These are phyloP conservation scores for Apamea sordens DNA, from an alignment of 2,888 invertebrate genomes.

Conservation along the genomic window DNA sequence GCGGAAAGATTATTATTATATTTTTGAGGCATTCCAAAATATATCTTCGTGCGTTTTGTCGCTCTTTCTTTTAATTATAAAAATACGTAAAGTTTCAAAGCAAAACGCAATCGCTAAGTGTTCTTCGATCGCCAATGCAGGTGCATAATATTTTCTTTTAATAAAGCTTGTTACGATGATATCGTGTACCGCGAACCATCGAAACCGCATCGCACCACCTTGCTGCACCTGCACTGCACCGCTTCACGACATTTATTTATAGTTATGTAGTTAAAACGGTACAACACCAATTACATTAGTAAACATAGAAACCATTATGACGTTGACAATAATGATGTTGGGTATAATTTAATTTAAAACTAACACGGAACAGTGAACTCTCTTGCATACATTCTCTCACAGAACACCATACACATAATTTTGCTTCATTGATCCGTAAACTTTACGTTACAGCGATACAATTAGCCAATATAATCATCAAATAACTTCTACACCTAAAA, in stretches of 20 bases:
- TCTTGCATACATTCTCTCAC: neutral
- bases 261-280: neutral
- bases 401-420: neutral
- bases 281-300: neutral
- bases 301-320: neutral
- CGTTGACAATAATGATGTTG: neutral
- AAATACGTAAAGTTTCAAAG: neutral
- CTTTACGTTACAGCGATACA: neutral
- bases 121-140: neutral
- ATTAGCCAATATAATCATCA: neutral
- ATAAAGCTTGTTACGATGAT: neutral
- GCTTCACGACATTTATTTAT: neutral
- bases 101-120: neutral
- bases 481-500: neutral
- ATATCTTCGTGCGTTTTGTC: no score
- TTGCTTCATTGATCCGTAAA: neutral
- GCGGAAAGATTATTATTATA: neutral
- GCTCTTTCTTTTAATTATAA: neutral
- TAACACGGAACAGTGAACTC: neutral
- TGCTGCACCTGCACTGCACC: neutral
- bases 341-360: neutral
- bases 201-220: neutral
- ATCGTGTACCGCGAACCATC: neutral
- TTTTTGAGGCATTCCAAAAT: neutral
- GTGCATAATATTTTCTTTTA: neutral